Base-by-base conservation (phyloP, 1,140 invertebrate species). In the Archegozetes longisetosus region DNA sequence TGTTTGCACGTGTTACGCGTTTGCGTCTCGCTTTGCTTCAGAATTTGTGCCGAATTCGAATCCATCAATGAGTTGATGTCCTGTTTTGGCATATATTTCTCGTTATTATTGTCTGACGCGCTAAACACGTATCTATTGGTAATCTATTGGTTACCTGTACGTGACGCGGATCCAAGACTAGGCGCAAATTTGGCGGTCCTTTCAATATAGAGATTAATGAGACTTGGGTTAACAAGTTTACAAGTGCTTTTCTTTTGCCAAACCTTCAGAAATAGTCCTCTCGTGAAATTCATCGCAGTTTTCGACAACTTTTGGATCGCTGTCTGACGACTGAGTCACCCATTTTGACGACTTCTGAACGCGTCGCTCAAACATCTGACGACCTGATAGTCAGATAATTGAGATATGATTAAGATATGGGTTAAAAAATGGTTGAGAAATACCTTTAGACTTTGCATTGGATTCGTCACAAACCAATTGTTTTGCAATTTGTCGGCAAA, bases 151-250 rank as follows among this genome's bases (percentile, higher is more conserved):
- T 51, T 51, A 58, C 84, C 66, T 84, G 77, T 1, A 86, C 77
- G 71, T 84, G 80, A 17, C 84, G 74, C 25, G 85, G 84, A 73
- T 85, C 84, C 81, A 86, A 84, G 66, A 87, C 76, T 55, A 85
- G 77, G 71, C 83, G 85, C 49, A 87, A 68, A 28, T 80, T 76
- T 14, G 81, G 73, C 64, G 60, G 58, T 20, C 55, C 64, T 53
- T 56, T 64, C 4, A 54, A 61, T 23, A 58, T 23, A 61, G 61
- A 20, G 58, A 57, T 20, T 51, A 4, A 25, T 48, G 17, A 51
- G 22, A n/a, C n/a, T n/a, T 55, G 3, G 14, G 17, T 32, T 22
- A 27, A 6, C 50, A 52, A 52, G 27, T 6, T n/a, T 24, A 52
- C 14, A 9, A 6, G 4, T 4, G 20, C 50, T n/a, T 40, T 40